Conservation (phyloP, 2,888 invertebrate species). For the Empis stercorea region DNA sequence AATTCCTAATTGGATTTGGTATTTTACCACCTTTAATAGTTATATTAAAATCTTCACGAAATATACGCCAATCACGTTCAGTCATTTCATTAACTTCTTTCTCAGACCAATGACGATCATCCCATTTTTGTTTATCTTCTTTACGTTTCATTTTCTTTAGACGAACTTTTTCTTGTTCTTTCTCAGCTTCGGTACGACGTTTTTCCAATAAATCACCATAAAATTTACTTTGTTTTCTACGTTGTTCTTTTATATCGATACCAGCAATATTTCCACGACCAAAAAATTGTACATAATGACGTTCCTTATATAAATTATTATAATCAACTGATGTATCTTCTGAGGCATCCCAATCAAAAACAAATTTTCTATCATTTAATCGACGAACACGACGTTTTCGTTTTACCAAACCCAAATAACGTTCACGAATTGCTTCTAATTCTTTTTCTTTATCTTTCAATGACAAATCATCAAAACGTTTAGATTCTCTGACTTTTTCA, state of each 20-base stretch:
- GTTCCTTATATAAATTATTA: constrained; percentile 89
- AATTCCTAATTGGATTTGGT: constrained; percentile 88
- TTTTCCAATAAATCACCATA: constrained; percentile 92
- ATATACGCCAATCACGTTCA: constrained; percentile 99
- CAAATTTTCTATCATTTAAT: constrained; percentile 96
- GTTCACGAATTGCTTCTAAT: constrained; percentile 87
- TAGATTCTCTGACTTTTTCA: constrained; percentile 39
- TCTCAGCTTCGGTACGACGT: constrained; percentile 89
- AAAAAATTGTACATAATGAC: constrained; percentile 95
- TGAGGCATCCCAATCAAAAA: constrained; percentile 99
- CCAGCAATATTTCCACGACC: constrained; percentile 90
- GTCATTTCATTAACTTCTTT: constrained; percentile 92
- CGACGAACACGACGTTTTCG: constrained; percentile 85
- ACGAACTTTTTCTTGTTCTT: constrained; percentile 87
- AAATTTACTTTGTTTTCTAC: constrained; percentile 91
- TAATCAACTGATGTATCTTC: constrained; percentile 98
- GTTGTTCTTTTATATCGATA: constrained; percentile 83
- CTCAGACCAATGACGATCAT: constrained; percentile 98
- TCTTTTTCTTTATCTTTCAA: constrained; percentile 84
- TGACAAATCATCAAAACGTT: constrained; percentile 30
- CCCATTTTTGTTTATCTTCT: constrained; percentile 98
- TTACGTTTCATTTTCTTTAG: constrained; percentile 85
- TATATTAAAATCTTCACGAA: constrained; percentile 97
- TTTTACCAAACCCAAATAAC: constrained; percentile 86
- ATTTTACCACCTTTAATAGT: constrained; percentile 95